A percentile compares a stretch with the other conserved stretches of the same genome.
These are phyloP conservation scores for Australoheros scitulus DNA, from an alignment of 2,113 vertebrate species.

Conservation along the genomic window DNA sequence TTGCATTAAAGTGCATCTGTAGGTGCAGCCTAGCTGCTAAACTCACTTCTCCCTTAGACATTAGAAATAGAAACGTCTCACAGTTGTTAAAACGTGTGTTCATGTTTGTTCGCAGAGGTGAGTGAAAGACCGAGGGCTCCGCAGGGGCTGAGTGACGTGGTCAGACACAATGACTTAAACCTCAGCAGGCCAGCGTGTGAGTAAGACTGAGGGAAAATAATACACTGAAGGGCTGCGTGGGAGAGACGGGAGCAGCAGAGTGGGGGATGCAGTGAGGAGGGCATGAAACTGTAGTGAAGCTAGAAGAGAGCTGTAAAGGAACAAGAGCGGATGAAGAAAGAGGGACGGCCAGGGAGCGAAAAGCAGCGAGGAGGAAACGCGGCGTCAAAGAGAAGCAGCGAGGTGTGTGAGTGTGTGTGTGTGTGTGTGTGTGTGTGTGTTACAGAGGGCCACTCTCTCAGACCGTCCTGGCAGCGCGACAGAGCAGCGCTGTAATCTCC, in stretches of 20 bases:
- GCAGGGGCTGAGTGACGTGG: constrained; percentile 33
- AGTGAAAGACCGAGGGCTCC: constrained; percentile 18
- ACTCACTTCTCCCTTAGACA: not conserved
- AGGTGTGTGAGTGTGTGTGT: constrained; percentile 48
- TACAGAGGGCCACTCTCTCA: constrained; percentile 42
- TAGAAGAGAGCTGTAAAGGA: constrained; percentile 33
- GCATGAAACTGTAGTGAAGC: not conserved
- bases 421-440: constrained; percentile 30
- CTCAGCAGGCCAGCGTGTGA: constrained; percentile 21
- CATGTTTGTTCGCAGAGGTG: constrained; percentile 1
- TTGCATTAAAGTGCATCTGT: too few species aligned
- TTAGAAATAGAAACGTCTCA: not conserved
- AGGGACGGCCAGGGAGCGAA: constrained; percentile 11
- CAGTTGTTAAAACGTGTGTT: not conserved
- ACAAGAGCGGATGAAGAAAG: constrained; percentile 45
- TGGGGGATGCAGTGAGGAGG: not conserved
- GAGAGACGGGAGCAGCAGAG: not conserved
- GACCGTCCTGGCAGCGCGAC: constrained; percentile 73
- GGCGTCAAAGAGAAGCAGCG: constrained; percentile 45
- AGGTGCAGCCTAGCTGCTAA: not conserved
- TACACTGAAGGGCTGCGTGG: constrained; percentile 18
- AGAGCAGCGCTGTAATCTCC: constrained; percentile 78
- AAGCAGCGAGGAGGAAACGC: constrained; percentile 20
- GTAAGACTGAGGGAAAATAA: constrained; percentile 23
- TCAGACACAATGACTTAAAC: constrained; percentile 24